These are phyloP conservation scores for Lordiphosa mommai DNA, from an alignment of 1,140 invertebrate species.

Conservation along the genomic window DNA sequence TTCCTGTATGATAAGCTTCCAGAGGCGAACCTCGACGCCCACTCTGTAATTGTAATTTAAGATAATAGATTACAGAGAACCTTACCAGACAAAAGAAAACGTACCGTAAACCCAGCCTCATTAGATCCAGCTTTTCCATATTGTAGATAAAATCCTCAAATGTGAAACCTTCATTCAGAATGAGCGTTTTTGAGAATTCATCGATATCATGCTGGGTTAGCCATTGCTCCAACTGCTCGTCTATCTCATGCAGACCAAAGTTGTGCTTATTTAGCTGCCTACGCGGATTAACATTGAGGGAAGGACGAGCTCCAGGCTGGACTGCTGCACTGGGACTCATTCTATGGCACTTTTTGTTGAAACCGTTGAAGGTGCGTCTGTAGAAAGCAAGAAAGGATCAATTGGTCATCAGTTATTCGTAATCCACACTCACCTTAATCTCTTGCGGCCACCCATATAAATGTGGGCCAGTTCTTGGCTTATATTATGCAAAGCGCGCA, in stretches of 20 bases:
- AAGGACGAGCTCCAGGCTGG: constrained; percentile 18
- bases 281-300: constrained; percentile 32
- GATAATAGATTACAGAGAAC: background rate
- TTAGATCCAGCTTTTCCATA: constrained; percentile 88
- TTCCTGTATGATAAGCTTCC: constrained; percentile 73
- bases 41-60: constrained; percentile 32
- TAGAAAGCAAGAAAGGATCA: background rate
- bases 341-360: constrained; percentile 71
- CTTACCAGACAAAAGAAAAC: background rate
- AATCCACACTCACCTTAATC: constrained; percentile 32
- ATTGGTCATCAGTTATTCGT: too few species aligned
- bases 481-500: constrained; percentile 60
- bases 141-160: constrained; percentile 88
- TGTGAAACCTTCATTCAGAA: constrained; percentile 88
- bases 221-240: constrained; percentile 82
- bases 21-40: constrained; percentile 72
- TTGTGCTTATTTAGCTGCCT: constrained; percentile 60
- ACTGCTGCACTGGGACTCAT: constrained; percentile 47
- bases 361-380: constrained; percentile 73
- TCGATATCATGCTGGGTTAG: constrained; percentile 82
- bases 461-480: constrained; percentile 72
- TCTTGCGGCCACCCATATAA: constrained; percentile 61
- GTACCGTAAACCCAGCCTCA: constrained; percentile 87
- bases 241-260: constrained; percentile 84
- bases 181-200: constrained; percentile 82